Conservation (phyloP, 2,113 vertebrate genomes). For the Labeo catla region DNA sequence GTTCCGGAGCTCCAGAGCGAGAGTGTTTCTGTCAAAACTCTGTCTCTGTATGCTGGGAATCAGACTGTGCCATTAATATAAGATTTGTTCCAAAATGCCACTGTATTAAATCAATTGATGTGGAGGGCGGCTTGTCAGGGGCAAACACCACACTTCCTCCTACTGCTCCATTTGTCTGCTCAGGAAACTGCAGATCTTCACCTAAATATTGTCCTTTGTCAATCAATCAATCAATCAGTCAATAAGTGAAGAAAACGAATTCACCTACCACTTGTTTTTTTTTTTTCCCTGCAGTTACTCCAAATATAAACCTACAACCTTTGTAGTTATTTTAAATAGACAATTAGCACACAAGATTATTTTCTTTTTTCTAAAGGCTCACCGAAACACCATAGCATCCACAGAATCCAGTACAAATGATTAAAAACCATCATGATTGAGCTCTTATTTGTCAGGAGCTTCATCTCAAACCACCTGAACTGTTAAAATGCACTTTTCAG, state of each 20-base stretch:
- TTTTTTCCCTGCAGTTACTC: too few relatives aligned
- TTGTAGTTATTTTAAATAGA: neutral
- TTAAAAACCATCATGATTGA: too few relatives aligned
- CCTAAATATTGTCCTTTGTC: neutral
- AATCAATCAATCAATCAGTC: too few relatives aligned
- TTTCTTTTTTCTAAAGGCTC: too few relatives aligned
- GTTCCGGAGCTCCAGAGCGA: conserved; percentile 62
- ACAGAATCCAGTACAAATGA: too few relatives aligned
- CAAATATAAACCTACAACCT: neutral
- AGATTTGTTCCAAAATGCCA: rapidly evolving
- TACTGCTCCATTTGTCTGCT: neutral
- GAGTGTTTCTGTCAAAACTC: conserved; percentile 38
- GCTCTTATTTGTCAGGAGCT: too few relatives aligned
- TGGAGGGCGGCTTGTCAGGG: neutral
- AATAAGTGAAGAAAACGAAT: neutral
- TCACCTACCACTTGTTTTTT: too few relatives aligned
- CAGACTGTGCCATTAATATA: conserved; percentile 22
- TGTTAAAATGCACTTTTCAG: too few relatives aligned
- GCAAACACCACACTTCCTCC: conserved; percentile 8
- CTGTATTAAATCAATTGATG: rapidly evolving
- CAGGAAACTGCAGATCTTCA: conserved; percentile 10
- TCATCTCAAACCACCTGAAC: too few relatives aligned
- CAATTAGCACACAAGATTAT: too few relatives aligned
- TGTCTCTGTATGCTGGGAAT: neutral
- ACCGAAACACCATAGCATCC: too few relatives aligned